phyloP scores from a whole-genome alignment of 2,113 vertebrate genomes.

The Thamnaconus septentrionalis region DNA sequence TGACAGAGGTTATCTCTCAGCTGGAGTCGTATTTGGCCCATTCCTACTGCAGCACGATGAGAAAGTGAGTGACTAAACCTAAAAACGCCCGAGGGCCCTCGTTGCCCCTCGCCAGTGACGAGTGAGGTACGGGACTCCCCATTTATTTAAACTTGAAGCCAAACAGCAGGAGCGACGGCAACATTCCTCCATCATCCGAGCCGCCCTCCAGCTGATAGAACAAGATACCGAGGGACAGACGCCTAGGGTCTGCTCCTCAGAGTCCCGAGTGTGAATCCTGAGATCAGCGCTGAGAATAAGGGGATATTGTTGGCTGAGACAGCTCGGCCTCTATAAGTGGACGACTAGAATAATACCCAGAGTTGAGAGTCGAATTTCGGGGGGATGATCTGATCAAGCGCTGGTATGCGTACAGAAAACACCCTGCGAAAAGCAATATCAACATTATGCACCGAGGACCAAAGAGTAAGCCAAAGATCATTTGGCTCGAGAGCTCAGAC shows the following conservation, averaged over 20 bases:
- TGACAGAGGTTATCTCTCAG: conserved; percentile 67
- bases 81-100: conserved; percentile 24
- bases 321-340: conserved; percentile 50
- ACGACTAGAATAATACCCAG: conserved; percentile 55
- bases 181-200: conserved; percentile 41
- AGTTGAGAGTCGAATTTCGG: conserved; percentile 67
- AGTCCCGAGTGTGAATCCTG: conserved; percentile 46
- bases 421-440: conserved; percentile 55
- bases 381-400: conserved; percentile 65
- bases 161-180: conserved; percentile 19
- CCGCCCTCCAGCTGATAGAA: conserved; percentile 54
- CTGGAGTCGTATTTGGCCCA: conserved; percentile 26
- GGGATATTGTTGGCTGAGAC: conserved; percentile 63
- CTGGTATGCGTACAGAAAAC: conserved; percentile 69
- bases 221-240: conserved; percentile 51
- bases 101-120: conserved; percentile 48
- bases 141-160: conserved; percentile 64
- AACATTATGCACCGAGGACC: conserved; percentile 37
- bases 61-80: conserved; percentile 55
- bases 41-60: conserved; percentile 32
- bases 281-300: conserved; percentile 49
- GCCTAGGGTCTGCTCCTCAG: conserved; percentile 23
- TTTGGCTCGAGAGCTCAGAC: conserved; percentile 27
- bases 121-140: conserved; percentile 53
- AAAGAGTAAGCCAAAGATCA: conserved; percentile 45